Evolutionary conservation across 2,888 invertebrate species (phyloP), one percentile per base, ranked within the genome.

Genomic region (Cosmia pyralina): DNA sequence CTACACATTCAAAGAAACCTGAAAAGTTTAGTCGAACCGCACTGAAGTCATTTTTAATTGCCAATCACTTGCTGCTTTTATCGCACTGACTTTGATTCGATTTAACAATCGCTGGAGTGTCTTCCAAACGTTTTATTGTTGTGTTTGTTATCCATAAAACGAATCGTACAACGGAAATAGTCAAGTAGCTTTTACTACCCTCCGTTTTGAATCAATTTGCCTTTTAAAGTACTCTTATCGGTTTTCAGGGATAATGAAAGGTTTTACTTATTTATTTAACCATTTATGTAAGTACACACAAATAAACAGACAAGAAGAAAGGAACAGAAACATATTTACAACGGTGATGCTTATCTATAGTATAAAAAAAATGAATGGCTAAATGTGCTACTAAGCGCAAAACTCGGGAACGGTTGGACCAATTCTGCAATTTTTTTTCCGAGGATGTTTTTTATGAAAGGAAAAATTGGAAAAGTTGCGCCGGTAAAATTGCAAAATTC

Each of bases 61-160:
- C 28, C 57, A 66, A 69, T 75, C 38, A 69, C 28, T 79, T 59
- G 48, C 46, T 58, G n/a, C 8, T 69, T 69, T 57, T 70, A 64
- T 77, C 7, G 58, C 11, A 60, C 72, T 46, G 41, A 52, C 19
- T 72, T 71, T 50, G 80, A 80, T 75, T 80, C 67, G 55, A 69
- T 75, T 83, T 81, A 55, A 63, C 72, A 68, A 50, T 76, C 62
- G 22, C 62, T 67, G 46, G 55, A 72, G 64, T 63, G 70, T 71
- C 69, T 69, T 57, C 2, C 44, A 13, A 69, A 57, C 68, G 65
- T 75, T 73, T 84, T 75, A 85, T 77, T 44, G 62, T 38, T 52
- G 55, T 69, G 64, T 77, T 74, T 71, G 58, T 70, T 77, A 74
- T 62, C 63, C 41, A 73, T 80, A 63, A 80, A 84, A 62, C 69